Conservation (phyloP, 1,140 invertebrate species). For the Panonychus citri region DNA sequence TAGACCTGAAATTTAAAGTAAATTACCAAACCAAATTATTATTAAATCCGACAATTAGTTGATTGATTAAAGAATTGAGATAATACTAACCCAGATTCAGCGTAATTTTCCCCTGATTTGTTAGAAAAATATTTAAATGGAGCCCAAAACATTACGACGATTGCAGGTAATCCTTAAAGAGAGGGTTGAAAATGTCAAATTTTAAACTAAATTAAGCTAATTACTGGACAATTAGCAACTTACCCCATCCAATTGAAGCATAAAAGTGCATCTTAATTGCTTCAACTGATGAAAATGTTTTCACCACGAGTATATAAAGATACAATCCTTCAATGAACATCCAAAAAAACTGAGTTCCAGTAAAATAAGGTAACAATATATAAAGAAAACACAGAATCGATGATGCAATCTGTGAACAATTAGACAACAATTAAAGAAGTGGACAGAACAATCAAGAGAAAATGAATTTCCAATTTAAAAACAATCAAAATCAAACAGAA, state of each 20-base stretch:
- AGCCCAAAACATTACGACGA: not conserved
- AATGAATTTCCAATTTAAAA: too few species aligned
- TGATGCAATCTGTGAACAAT: not conserved
- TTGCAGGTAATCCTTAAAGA: not conserved
- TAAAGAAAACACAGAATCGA: conserved; percentile 25
- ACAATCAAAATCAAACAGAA: too few species aligned
- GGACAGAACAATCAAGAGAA: not conserved
- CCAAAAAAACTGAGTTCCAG: conserved; percentile 87
- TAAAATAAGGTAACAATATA: conserved; percentile 52
- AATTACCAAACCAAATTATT: not conserved
- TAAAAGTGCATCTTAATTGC: conserved; percentile 67
- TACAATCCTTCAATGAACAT: conserved; percentile 93
- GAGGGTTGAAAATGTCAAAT: not conserved
- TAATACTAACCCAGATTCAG: not conserved
- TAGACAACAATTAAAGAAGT: not conserved
- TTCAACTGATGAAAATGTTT: conserved; percentile 58
- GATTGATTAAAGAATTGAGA: too few species aligned
- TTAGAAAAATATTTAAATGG: not conserved
- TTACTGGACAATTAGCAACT: too few species aligned
- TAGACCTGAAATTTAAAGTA: not conserved
- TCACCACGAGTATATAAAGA: conserved; percentile 73
- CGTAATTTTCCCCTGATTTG: not conserved
- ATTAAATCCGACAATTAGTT: not conserved
- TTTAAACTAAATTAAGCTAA: too few species aligned
- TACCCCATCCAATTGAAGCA: conserved; percentile 74